phyloP scores from a whole-genome alignment of 37 sponge, comb jelly and placozoan genomes.

The Theonella swinhoei region DNA sequence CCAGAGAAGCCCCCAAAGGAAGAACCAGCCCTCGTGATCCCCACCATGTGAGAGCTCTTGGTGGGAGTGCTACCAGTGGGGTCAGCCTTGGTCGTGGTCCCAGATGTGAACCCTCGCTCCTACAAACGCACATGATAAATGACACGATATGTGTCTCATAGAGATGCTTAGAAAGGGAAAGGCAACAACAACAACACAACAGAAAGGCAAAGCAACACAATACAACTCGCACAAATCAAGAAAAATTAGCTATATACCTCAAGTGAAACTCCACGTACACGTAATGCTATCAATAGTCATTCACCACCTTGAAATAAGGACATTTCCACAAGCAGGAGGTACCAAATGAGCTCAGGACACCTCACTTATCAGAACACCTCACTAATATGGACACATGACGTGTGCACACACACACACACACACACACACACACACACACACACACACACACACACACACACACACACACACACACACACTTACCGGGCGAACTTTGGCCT shows the following conservation, averaged over 20 bases:
- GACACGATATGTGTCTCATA: neutral
- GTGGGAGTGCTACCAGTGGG: constrained; percentile 35
- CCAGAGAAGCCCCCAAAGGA: constrained; percentile 41
- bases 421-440: constrained; percentile 48
- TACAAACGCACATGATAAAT: no score
- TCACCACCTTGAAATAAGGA: neutral
- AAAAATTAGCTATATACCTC: no score
- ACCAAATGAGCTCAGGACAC: no score
- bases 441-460: neutral
- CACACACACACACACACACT: constrained; percentile 8
- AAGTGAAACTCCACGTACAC: no score
- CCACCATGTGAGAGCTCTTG: neutral
- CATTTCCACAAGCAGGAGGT: neutral
- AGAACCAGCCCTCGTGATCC: constrained; percentile 46
- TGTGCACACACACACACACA: constrained; percentile 40
- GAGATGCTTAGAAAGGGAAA: no score
- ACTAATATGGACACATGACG: neutral
- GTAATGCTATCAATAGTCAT: neutral
- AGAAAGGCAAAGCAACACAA: no score
- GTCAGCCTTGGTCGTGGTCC: constrained; percentile 40
- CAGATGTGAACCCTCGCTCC: constrained; percentile 78
- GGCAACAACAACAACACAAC: no score
- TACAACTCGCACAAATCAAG: no score
- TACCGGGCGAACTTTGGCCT: constrained; percentile 66
- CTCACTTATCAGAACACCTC: neutral